Base-by-base conservation (phyloP, 1,140 invertebrate species). In the Pseudoatta argentina region DNA sequence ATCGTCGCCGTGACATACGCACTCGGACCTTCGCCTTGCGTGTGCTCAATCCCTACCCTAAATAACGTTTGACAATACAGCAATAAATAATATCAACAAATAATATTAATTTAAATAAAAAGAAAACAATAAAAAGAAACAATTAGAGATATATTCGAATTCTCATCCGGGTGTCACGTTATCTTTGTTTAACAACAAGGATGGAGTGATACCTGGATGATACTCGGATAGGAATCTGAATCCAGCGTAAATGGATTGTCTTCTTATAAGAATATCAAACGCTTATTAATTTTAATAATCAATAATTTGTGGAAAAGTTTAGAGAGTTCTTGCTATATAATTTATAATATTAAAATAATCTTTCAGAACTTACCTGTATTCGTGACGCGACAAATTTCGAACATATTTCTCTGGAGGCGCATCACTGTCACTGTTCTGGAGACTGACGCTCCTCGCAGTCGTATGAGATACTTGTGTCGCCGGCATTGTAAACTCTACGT, bases 371-470 rank as follows among this genome's bases (percentile, higher is more conserved):
- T 94, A 98, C 97, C 96, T 97, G 96, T 99, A 99, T 94, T 99
- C 98, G 95, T 99, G 99, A 88, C 98, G 97, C n/a, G 99, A 98
- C 81, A 99, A 96, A 95, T 99, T 99, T 87, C 98, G 96, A 7
- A 99, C 99, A 95, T 99, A 99, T 96, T 99, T 99, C 95, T 99
- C 99, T 6, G 99, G 99, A 14, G 99, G 98, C 92, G 98, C 98
- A 87, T 98, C 98, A 71, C 97, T 97, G 95, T 98, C 98, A 89
- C 97, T 98, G 88, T 98, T 97, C 91, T 97, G 97, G 83, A 99
- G 97, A 87, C 98, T 98, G 30, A 99, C 98, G 79, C 98, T 99
- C 88, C 99, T 96, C 86, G 99, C 98, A 21, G 99, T 99, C 64
- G 98, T 99, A 95, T 99, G 99, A 34, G 98, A 99, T 69, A 99